phyloP scores from a whole-genome alignment of 2,888 invertebrate genomes.

The Pheosia tremula region DNA sequence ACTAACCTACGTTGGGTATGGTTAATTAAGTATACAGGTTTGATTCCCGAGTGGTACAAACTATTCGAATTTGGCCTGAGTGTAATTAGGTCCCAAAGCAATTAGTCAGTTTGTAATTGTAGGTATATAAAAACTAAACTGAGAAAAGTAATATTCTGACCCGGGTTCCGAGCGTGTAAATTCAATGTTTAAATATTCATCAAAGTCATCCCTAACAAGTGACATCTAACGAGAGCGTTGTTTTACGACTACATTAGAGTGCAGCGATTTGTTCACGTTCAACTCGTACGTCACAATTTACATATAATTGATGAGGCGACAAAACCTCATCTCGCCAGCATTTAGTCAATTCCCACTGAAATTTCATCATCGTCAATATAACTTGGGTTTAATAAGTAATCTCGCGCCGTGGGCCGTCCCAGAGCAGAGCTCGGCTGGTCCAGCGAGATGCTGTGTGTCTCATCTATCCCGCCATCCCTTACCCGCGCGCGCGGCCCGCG shows the following conservation, averaged over 20 bases:
- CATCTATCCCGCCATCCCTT: slow-evolving; percentile 70
- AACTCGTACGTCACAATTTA: slow-evolving; percentile 43
- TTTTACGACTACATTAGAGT: slow-evolving; percentile 35
- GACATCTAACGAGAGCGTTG: slow-evolving; percentile 21
- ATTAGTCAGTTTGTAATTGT: too few species aligned
- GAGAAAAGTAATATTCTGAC: not conserved
- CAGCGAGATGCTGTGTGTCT: slow-evolving; percentile 74
- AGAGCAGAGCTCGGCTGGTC: slow-evolving; percentile 62
- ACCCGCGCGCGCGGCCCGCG: slow-evolving; percentile 58
- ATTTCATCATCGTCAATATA: slow-evolving; percentile 83
- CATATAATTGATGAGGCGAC: slow-evolving; percentile 71
- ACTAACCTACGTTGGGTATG: too few species aligned
- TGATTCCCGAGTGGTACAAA: too few species aligned
- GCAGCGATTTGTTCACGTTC: slow-evolving; percentile 40
- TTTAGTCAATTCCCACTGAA: slow-evolving; percentile 82
- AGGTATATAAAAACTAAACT: too few species aligned
- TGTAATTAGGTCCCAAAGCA: too few species aligned
- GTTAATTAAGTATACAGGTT: too few species aligned
- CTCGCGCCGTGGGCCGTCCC: slow-evolving; percentile 75
- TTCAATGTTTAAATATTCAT: slow-evolving; percentile 17
- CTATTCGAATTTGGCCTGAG: too few species aligned
- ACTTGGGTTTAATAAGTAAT: slow-evolving; percentile 80
- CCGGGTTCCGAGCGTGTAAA: not conserved
- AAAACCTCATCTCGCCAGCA: slow-evolving; percentile 75
- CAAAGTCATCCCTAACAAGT: slow-evolving; percentile 11